These are phyloP conservation scores for Torymus aiolomorphi DNA, from an alignment of 2,888 invertebrate species.

Conservation along the genomic window DNA sequence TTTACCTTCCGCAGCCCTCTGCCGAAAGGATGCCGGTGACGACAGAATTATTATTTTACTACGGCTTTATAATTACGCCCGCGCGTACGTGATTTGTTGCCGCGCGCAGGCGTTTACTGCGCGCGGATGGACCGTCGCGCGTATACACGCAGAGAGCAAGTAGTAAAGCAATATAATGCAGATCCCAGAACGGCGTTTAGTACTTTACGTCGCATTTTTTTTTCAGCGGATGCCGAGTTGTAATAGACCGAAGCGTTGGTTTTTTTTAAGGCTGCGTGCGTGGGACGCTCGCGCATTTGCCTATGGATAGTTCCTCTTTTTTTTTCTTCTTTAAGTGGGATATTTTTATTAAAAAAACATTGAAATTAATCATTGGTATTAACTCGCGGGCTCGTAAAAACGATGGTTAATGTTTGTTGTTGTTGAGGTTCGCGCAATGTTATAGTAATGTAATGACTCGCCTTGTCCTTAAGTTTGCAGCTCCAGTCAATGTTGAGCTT, in stretches of 20 bases:
- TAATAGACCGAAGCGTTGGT: constrained; percentile 20
- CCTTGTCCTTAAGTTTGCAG: too few species aligned
- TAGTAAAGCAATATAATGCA: constrained; percentile 46
- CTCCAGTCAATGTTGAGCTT: too few species aligned
- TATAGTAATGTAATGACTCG: too few species aligned
- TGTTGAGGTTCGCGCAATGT: too few species aligned
- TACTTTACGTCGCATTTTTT: constrained; percentile 46
- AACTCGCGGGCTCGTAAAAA: too few species aligned
- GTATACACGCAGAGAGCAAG: constrained; percentile 11
- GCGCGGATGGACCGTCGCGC: constrained; percentile 5
- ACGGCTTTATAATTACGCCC: constrained; percentile 46
- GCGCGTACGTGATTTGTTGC: constrained; percentile 30
- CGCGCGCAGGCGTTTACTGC: constrained; percentile 17
- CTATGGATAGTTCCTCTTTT: too few species aligned
- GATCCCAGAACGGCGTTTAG: constrained; percentile 32
- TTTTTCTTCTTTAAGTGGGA: too few species aligned
- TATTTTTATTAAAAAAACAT: too few species aligned
- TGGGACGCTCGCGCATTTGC: too few species aligned
- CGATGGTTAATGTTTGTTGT: too few species aligned
- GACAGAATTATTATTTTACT: constrained; percentile 55
- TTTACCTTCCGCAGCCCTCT: constrained; percentile 17
- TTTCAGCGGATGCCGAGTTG: background rate
- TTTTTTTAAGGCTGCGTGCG: too few species aligned
- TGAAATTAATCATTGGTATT: too few species aligned
- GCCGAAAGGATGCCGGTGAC: constrained; percentile 20